Base-by-base conservation (phyloP, 2,888 invertebrate species). In the Leucania comma region DNA sequence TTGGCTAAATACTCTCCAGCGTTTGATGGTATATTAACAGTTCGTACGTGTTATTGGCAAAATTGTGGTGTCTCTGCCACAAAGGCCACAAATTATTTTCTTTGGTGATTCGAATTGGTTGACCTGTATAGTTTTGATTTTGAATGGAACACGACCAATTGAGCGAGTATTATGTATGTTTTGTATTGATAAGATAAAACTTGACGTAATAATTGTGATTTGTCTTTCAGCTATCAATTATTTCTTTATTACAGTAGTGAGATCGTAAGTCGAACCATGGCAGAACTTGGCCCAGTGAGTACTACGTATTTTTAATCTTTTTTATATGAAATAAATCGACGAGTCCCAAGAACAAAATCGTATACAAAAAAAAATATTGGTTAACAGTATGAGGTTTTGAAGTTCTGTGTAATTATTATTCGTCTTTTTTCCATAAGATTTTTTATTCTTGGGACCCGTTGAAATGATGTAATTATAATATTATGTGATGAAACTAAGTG, bases 231-330 rank as follows among this genome's bases (percentile, higher is more conserved):
- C 51, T 10, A n/a, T 8, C 29, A 3, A 54, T 17, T 46, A 48
- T 29, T 53, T 50, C 35, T 17, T 32, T 17, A 24, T 4, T 54
- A 17, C 26, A 2, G 29, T 60, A 62, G 17, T 50, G 24, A 72
- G 24, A 64, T 35, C 14, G 26, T 51, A 20, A 61, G 51, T 53
- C 14, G 10, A 42, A 86, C 50, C 68, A 90, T 90, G 90, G 67
- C 86, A 17, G 84, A 88, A 70, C 78, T 84, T 22, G 85, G 83
- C 24, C 86, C 88, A 14, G 91, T 91, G 80, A 88, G 90, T 88
- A 69, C 10, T 54, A 12, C n/a, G 1, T 5, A 42, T 26, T 20
- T 54, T 9, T 29, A 9, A 6, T 54, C 9, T 1, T 9, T 9
- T 32, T 10, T n/a, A n/a, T 56, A 4, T n/a, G n/a, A 29, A 29